Conservation (phyloP, 2,113 vertebrate species). For the Chiloscyllium plagiosum region DNA sequence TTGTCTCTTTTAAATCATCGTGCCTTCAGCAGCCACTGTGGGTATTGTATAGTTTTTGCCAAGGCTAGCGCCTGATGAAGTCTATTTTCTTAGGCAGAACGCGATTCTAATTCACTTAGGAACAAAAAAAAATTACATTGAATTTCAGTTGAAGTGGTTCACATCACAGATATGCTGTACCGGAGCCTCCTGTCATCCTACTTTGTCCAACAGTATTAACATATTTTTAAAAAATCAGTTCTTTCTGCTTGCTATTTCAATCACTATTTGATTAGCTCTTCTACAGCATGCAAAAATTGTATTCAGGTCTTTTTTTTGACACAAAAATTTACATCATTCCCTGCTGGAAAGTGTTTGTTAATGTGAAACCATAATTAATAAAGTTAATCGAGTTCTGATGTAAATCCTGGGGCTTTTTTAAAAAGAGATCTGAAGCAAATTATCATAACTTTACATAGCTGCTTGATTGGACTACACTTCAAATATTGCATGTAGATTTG, state of each 20-base stretch:
- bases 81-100: background rate
- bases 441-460: background rate
- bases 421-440: background rate
- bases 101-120: background rate
- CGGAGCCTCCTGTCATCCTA: background rate
- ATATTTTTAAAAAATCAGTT: background rate
- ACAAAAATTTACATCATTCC: background rate
- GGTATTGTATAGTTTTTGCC: background rate
- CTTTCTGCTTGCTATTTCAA: too few relatives aligned
- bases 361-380: constrained; percentile 29
- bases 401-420: background rate
- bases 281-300: background rate
- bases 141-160: background rate
- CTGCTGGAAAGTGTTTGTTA: constrained; percentile 4
- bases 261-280: background rate
- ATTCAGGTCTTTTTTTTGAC: background rate
- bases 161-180: background rate
- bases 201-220: background rate
- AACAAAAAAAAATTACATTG: background rate
- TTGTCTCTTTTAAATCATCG: background rate
- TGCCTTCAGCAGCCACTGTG: background rate
- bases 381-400: constrained; percentile 16
- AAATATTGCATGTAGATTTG: background rate
- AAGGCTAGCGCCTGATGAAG: background rate
- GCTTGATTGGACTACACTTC: background rate